These are phyloP conservation scores for Alosa sapidissima DNA, from an alignment of 2,797 vertebrate genomes.

Conservation along the genomic window DNA sequence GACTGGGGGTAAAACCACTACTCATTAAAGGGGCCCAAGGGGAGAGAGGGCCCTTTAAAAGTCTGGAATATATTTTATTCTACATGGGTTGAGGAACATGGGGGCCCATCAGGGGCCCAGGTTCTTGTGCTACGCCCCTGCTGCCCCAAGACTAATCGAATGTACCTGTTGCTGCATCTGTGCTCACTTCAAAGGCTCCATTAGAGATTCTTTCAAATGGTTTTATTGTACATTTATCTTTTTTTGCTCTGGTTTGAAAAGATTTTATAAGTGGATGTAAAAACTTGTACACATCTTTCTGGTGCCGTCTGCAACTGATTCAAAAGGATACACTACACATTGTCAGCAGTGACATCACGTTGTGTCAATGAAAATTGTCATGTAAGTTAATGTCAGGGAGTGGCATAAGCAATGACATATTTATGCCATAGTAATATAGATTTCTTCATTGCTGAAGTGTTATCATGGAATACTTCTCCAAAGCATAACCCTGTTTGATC, in stretches of 20 bases:
- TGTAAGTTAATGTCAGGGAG: background rate
- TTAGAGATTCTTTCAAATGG: constrained; percentile 1
- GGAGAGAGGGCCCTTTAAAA: too few species aligned
- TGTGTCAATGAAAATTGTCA: background rate
- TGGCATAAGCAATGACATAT: background rate
- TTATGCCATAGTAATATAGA: background rate
- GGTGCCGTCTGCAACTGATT: background rate
- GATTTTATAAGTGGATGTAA: background rate
- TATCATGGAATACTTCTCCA: background rate
- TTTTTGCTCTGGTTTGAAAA: background rate
- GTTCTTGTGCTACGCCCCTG: too few species aligned
- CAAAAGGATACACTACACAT: background rate
- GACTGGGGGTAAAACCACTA: too few species aligned
- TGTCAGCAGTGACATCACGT: too few species aligned
- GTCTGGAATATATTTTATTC: too few species aligned
- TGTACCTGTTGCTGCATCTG: constrained; percentile 43
- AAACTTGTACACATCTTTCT: background rate
- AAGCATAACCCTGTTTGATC: too few species aligned
- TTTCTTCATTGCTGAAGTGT: background rate
- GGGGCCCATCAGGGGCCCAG: too few species aligned
- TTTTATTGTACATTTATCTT: background rate
- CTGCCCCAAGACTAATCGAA: constrained; percentile 47
- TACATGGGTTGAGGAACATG: too few species aligned
- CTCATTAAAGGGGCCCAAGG: too few species aligned
- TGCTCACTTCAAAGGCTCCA: constrained; percentile 37